A percentile compares a stretch with the other conserved stretches of the same genome.
These are phyloP conservation scores for Podarcis muralis DNA, from an alignment of 2,113 vertebrate species.

Conservation along the genomic window DNA sequence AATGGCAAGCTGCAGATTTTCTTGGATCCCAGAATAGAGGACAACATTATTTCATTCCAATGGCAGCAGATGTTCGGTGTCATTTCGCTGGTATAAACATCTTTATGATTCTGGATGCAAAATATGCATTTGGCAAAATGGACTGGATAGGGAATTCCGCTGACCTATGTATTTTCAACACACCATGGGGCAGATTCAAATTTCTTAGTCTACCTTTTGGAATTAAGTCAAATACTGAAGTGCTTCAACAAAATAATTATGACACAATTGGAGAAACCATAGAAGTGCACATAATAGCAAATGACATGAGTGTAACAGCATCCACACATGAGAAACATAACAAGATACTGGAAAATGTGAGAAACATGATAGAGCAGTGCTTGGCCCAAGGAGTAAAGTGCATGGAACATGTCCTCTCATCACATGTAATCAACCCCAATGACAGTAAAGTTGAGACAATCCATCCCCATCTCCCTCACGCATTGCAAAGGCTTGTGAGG, in stretches of 20 bases:
- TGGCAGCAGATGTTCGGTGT: slow-evolving; percentile 22
- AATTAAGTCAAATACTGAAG: slow-evolving; percentile 49
- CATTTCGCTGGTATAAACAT: slow-evolving; percentile 41
- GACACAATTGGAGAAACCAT: not conserved
- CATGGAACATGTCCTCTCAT: not conserved
- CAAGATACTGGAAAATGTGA: slow-evolving; percentile 47
- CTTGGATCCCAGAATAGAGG: not conserved
- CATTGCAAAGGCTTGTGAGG: no score
- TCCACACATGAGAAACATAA: slow-evolving; percentile 3
- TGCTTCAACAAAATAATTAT: not conserved
- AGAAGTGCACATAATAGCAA: not conserved
- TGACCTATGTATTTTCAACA: slow-evolving; percentile 50
- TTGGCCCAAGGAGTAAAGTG: not conserved
- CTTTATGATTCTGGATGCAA: slow-evolving; percentile 39
- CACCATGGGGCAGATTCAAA: slow-evolving; percentile 36
- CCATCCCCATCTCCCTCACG: no score
- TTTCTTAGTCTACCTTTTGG: slow-evolving; percentile 35
- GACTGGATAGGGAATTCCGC: slow-evolving; percentile 49
- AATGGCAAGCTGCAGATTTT: not conserved
- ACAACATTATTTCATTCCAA: not conserved
- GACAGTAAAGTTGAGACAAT: not conserved
- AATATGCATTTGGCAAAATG: slow-evolving; percentile 47
- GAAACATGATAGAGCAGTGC: slow-evolving; percentile 23
- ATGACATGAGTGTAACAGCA: not conserved
- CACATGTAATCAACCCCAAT: not conserved